phyloP scores from a whole-genome alignment of 2,113 vertebrate genomes.

The Corythaeola cristata region DNA sequence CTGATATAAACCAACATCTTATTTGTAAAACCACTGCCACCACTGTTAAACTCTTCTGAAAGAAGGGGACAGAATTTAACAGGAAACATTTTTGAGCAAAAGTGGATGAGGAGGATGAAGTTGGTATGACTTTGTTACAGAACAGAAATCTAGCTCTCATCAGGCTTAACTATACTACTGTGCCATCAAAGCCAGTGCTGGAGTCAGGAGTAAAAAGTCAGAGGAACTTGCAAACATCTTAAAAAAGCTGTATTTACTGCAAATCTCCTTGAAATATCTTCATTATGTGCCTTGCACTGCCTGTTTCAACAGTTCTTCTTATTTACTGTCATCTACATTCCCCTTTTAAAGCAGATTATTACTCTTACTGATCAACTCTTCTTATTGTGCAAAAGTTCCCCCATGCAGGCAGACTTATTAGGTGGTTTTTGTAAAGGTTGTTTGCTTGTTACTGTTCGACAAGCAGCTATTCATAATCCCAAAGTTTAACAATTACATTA shows the following conservation, averaged over 20 bases:
- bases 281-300: neutral
- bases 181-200: neutral
- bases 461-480: constrained; percentile 52
- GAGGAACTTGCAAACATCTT: neutral
- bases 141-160: neutral
- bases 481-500: constrained; percentile 56
- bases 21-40: neutral
- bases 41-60: neutral
- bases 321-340: constrained; percentile 13
- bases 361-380: neutral
- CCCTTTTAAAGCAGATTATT: constrained; percentile 30
- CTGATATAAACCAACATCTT: neutral
- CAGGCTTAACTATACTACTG: neutral
- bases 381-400: neutral
- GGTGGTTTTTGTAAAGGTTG: constrained; percentile 35
- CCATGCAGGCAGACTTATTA: constrained; percentile 29
- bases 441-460: constrained; percentile 4
- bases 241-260: neutral
- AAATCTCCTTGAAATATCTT: neutral
- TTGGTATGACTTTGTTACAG: neutral
- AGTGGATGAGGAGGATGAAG: neutral
- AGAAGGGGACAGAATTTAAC: neutral
- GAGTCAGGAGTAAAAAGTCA: neutral
- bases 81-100: neutral
- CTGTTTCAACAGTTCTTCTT: neutral